Evolutionary conservation across 2,888 invertebrate species (phyloP).

Genomic region (Ormia ochracea): DNA sequence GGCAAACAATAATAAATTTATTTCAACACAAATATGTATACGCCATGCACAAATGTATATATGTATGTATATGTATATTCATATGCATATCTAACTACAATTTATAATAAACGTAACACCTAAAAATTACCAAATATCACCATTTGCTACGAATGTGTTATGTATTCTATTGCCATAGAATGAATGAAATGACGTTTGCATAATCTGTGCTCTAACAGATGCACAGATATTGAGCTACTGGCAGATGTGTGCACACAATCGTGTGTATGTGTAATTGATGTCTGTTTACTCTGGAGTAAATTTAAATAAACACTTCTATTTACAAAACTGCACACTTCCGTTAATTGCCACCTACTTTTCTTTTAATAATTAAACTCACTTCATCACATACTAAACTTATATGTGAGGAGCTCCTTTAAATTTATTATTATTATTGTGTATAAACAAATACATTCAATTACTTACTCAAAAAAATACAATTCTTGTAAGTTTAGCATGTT

Average conservation of each 20-base stretch:
- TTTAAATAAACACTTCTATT: conserved; percentile 50
- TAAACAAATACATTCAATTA: background rate
- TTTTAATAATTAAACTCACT: conserved; percentile 22
- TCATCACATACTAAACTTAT: conserved; percentile 14
- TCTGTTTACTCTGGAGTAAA: conserved; percentile 39
- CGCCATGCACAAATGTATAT: background rate
- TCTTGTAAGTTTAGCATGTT: too few species aligned
- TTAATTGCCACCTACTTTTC: conserved; percentile 33
- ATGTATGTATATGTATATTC: background rate
- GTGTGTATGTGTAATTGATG: conserved; percentile 1
- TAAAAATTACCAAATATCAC: conserved; percentile 9
- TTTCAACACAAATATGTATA: background rate
- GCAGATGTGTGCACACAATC: background rate
- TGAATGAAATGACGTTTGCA: too few species aligned
- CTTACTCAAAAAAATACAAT: too few species aligned
- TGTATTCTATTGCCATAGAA: too few species aligned
- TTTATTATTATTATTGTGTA: background rate
- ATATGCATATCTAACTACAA: too few species aligned
- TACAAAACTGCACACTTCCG: conserved; percentile 40
- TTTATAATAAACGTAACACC: background rate
- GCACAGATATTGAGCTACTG: too few species aligned
- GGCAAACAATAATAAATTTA: background rate
- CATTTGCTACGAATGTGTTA: conserved; percentile 30
- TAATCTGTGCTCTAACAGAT: too few species aligned
- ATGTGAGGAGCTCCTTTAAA: background rate